phyloP scores from a whole-genome alignment of 2,113 vertebrate species.

The Jaculus jaculus region DNA sequence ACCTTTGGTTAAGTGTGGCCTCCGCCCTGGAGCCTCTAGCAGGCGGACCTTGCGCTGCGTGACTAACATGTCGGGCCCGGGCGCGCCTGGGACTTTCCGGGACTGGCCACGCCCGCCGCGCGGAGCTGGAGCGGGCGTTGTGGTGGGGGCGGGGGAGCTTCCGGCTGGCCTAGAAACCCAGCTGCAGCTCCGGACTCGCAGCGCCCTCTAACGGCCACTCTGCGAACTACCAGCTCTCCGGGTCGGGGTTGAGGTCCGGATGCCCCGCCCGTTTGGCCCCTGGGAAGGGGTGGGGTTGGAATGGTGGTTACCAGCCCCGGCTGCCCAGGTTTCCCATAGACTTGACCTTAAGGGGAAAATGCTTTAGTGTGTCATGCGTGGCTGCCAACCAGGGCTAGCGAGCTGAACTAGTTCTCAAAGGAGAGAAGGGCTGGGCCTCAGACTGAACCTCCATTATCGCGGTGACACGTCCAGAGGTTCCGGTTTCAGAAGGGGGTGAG shows the following conservation, averaged over 20 bases:
- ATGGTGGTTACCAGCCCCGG: neutral
- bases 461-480: neutral
- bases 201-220: conserved; percentile 66
- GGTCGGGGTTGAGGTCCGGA: neutral
- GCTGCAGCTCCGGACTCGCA: neutral
- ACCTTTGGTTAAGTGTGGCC: conserved; percentile 4
- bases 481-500: neutral
- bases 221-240: neutral
- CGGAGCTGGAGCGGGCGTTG: neutral
- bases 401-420: conserved; percentile 46
- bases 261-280: neutral
- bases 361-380: neutral
- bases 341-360: conserved; percentile 12
- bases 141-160: neutral
- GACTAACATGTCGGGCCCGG: conserved; percentile 67
- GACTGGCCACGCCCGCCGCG: neutral
- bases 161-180: no score
- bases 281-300: neutral
- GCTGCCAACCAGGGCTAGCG: conserved; percentile 3
- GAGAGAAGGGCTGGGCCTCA: neutral
- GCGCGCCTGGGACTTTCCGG: conserved; percentile 44
- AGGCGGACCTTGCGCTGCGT: neutral
- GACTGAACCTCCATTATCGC: neutral
- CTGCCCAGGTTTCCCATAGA: conserved; percentile 35
- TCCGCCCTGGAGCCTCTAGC: neutral